Base-by-base conservation (phyloP, 2,888 invertebrate genomes). In the Dione juno region DNA sequence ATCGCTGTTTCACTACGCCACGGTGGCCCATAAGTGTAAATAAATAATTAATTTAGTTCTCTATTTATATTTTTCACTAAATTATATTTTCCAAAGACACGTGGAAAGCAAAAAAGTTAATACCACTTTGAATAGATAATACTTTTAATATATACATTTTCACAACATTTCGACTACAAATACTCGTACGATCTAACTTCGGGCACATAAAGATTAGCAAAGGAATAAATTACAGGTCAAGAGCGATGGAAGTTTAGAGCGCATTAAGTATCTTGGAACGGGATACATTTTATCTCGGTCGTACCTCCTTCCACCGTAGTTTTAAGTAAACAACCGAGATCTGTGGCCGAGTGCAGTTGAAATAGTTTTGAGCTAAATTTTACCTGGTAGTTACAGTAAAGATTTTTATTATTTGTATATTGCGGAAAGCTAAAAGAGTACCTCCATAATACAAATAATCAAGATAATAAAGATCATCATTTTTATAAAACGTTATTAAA, bases 321-420 rank as follows among this genome's bases (percentile, higher is more conserved):
- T 85, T 85, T 84, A 85, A 86, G 87, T 87, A 86, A 88, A 89
- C 84, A 88, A 85, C 76, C 76, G 77, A 80, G 80, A 81, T 81
- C 80, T 83, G 82, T 80, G 81, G 82, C 76, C 72, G 79, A 81
- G 78, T 80, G 78, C 77, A 81, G 82, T 86, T 83, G 80, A 85
- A 88, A 87, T 87, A 75, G 79, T 81, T 28, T 74, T 84, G 85
- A 85, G 84, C 78, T 76, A 77, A 83, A 84, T 84, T 84, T 81
- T 82, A 84, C 84, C 82, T 82, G 78, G 77, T 81, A 80, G 78
- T 77, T 77, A 80, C 80, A 81, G 80, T 77, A 76, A 57, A 70
- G 77, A 83, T 79, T 57, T 57, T 57, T 57, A 54, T 54, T n/a
- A 57, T 57, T 57, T 57, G 37, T 57, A 57, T 57, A 35, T 37